Conservation (phyloP, 2,797 vertebrate genomes). For the Pelobates cultripes region DNA sequence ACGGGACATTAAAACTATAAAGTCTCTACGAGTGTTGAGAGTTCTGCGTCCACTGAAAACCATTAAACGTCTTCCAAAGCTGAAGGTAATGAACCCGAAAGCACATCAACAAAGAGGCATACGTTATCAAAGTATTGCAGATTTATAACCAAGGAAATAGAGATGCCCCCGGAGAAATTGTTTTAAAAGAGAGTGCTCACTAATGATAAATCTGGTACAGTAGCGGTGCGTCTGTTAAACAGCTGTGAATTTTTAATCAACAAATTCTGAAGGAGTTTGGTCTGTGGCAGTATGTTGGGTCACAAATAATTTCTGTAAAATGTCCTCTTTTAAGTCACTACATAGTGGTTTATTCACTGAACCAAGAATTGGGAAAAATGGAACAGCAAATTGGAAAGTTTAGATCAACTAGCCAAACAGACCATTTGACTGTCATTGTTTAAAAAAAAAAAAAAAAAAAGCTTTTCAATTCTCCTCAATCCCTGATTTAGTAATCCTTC, state of each 20-base stretch:
- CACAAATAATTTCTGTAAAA: no score
- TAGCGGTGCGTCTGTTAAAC: not conserved
- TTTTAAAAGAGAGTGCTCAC: slow-evolving; percentile 11
- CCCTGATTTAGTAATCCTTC: no score
- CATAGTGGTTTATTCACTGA: no score
- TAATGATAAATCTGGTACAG: not conserved
- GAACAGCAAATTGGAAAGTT: no score
- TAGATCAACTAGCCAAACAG: no score
- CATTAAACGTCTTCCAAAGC: slow-evolving; percentile 95
- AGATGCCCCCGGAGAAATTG: not conserved
- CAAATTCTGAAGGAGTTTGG: not conserved
- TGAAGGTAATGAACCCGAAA: slow-evolving; percentile 79
- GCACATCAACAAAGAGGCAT: slow-evolving; percentile 10
- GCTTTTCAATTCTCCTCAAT: no score
- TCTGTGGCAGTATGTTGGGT: not conserved
- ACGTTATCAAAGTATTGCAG: slow-evolving; percentile 33
- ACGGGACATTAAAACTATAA: slow-evolving; percentile 98
- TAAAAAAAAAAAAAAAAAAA: no score
- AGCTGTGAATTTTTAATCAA: not conserved
- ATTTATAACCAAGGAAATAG: not conserved
- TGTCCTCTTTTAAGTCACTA: no score
- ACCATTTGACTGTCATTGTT: no score
- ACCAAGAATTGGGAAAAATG: no score
- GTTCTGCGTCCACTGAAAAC: slow-evolving; percentile 96
- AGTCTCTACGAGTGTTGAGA: slow-evolving; percentile 92